Percentiles rank a stretch among this genome's conserved stretches.
phyloP scores from a whole-genome alignment of 2,888 invertebrate species.

The Quadriops clusia region DNA sequence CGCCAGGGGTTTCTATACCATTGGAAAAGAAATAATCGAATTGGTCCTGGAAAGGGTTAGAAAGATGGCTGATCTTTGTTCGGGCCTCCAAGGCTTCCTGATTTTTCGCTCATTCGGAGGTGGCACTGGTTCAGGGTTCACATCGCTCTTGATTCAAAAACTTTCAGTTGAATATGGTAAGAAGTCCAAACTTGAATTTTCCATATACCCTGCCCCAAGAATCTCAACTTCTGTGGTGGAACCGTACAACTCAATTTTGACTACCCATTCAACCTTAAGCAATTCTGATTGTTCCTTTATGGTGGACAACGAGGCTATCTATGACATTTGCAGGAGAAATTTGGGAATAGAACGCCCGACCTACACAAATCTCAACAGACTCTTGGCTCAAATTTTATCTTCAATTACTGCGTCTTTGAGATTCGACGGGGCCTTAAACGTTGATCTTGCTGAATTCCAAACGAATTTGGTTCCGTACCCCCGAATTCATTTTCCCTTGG shows the following conservation, averaged over 20 bases:
- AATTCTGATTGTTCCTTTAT: conserved; percentile 94
- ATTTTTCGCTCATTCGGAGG: conserved; percentile 88
- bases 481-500: conserved; percentile 87
- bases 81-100: conserved; percentile 76
- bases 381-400: conserved; percentile 86
- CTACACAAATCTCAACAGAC: conserved; percentile 89
- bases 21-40: conserved; percentile 82
- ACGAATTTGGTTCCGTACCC: conserved; percentile 90
- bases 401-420: conserved; percentile 89
- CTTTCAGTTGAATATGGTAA: conserved; percentile 88
- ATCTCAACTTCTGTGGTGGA: conserved; percentile 87
- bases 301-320: conserved; percentile 82
- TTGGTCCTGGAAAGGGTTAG: conserved; percentile 70
- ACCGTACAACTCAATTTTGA: conserved; percentile 92
- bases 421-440: conserved; percentile 86
- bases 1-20: conserved; percentile 87
- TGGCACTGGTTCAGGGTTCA: conserved; percentile 88
- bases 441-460: conserved; percentile 89
- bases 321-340: conserved; percentile 86
- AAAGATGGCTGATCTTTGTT: conserved; percentile 76
- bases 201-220: conserved; percentile 90
- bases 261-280: conserved; percentile 86
- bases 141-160: conserved; percentile 83
- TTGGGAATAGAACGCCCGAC: conserved; percentile 90
- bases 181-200: conserved; percentile 87